Evolutionary conservation across 2,797 vertebrate species (phyloP).

Genomic region (Gymnopithys bicolor): DNA sequence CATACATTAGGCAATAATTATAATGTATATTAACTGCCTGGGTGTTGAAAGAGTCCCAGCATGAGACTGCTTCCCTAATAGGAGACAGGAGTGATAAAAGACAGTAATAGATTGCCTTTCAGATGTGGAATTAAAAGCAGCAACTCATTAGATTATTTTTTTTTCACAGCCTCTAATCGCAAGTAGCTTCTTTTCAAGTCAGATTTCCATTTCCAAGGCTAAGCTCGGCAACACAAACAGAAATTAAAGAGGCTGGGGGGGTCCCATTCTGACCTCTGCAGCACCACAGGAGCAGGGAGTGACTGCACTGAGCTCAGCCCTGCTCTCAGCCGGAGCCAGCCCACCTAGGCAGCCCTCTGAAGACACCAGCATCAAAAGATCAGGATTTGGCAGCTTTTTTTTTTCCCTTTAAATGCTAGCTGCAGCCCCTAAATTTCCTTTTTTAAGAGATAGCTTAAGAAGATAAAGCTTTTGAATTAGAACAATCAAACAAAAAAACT

Average conservation of each 20-base stretch:
- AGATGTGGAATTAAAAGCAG: slow-evolving; percentile 69
- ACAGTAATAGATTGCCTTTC: slow-evolving; percentile 61
- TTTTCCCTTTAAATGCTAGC: neutral
- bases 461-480: slow-evolving; percentile 53
- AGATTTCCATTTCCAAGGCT: slow-evolving; percentile 68
- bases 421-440: neutral
- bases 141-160: slow-evolving; percentile 48
- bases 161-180: slow-evolving; percentile 51
- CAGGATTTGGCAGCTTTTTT: slow-evolving; percentile 12
- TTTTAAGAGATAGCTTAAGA: neutral
- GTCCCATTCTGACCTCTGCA: neutral
- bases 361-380: slow-evolving; percentile 43
- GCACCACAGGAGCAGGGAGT: neutral
- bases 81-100: slow-evolving; percentile 66
- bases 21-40: slow-evolving; percentile 56
- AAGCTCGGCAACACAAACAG: slow-evolving; percentile 58
- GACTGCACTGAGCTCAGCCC: neutral
- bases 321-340: neutral
- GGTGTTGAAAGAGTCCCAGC: slow-evolving; percentile 55
- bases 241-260: slow-evolving; percentile 37
- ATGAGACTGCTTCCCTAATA: slow-evolving; percentile 42
- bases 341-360: slow-evolving; percentile 54
- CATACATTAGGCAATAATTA: slow-evolving; percentile 62
- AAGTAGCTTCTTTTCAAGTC: slow-evolving; percentile 58
- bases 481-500: slow-evolving; percentile 47